Evolutionary conservation across 2,797 vertebrate genomes (phyloP).

Genomic region (Pangasius krempfi): DNA sequence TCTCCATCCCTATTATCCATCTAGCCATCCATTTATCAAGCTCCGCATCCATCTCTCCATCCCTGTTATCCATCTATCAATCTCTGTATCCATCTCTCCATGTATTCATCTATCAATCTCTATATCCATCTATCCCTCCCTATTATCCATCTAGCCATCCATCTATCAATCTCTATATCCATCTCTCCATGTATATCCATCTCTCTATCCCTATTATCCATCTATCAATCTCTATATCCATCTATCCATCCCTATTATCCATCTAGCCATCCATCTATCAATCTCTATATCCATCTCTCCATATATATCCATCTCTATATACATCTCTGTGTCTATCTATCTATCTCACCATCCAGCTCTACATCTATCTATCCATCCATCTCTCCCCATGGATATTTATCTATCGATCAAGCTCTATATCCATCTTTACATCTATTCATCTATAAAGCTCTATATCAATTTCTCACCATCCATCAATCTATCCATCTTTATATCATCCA

Average conservation of each 20-base stretch:
- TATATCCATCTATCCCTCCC: too few species aligned
- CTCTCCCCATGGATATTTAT: too few species aligned
- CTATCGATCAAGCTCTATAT: not conserved
- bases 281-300: not conserved
- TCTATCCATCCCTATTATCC: not conserved
- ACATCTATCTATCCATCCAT: not conserved
- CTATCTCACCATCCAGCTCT: not conserved
- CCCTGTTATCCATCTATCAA: too few species aligned
- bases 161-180: not conserved
- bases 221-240: not conserved
- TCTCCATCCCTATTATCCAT: too few species aligned
- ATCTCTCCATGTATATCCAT: not conserved
- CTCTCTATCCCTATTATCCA: not conserved
- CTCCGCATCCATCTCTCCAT: too few species aligned
- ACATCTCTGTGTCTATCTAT: not conserved
- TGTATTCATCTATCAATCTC: too few species aligned
- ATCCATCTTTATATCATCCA: too few species aligned
- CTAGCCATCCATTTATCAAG: too few species aligned
- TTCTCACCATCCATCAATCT: too few species aligned
- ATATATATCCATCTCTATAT: too few species aligned
- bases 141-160: not conserved
- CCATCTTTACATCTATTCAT: not conserved
- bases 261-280: not conserved
- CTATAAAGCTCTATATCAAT: not conserved
- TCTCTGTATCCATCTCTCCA: too few species aligned